Evolutionary conservation across 1,140 invertebrate genomes (phyloP).

Genomic region (Propsilocerus akamusi): DNA sequence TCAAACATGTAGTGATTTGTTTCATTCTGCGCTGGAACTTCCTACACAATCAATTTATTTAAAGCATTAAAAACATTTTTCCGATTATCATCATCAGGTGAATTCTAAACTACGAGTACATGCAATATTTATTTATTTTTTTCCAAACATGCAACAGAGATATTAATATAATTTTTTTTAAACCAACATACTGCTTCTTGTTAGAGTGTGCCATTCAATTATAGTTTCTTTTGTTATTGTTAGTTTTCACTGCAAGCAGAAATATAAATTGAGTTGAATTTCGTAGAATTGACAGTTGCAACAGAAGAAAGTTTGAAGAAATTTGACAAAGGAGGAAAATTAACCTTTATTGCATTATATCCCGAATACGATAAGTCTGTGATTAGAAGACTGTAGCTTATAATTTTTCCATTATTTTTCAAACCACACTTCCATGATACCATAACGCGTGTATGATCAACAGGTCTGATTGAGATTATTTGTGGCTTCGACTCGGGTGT

Average conservation of each 20-base stretch:
- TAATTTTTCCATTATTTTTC: constrained; percentile 70
- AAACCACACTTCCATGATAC: constrained; percentile 73
- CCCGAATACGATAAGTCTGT: constrained; percentile 33
- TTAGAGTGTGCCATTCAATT: too few relatives aligned
- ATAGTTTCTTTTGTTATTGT: too few relatives aligned
- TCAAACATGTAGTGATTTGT: constrained; percentile 56
- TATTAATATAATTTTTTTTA: too few relatives aligned
- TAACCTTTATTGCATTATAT: constrained; percentile 43
- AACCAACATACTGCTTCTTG: too few relatives aligned
- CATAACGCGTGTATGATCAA: constrained; percentile 66
- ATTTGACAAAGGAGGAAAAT: constrained; percentile 3
- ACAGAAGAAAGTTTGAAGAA: constrained; percentile 10
- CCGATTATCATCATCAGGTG: too few relatives aligned
- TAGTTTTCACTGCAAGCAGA: neutral
- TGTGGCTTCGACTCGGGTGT: constrained; percentile 50
- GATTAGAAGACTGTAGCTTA: constrained; percentile 62
- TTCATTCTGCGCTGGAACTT: constrained; percentile 48
- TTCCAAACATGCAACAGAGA: too few relatives aligned
- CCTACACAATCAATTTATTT: constrained; percentile 27
- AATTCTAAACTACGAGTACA: too few relatives aligned
- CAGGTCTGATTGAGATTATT: constrained; percentile 52
- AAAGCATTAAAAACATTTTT: neutral
- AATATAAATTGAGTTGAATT: neutral
- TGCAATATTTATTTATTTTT: too few relatives aligned
- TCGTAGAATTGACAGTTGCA: neutral